These are phyloP conservation scores for Pavo muticus DNA, from an alignment of 2,113 vertebrate species.

Conservation along the genomic window DNA sequence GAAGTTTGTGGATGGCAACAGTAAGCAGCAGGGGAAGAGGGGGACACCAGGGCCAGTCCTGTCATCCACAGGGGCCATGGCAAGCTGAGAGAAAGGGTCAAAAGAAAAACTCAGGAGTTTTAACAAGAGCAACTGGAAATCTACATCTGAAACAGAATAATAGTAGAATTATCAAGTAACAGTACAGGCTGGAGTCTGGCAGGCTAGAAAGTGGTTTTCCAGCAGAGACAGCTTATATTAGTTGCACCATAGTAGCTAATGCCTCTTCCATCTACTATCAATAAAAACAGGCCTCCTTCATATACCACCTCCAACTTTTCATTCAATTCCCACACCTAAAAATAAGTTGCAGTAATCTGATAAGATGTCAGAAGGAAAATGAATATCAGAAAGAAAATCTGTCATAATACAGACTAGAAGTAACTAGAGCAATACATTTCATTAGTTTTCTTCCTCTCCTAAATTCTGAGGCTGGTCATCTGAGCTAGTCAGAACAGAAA, in stretches of 20 bases:
- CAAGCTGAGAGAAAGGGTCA: neutral
- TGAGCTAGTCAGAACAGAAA: neutral
- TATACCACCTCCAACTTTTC: neutral
- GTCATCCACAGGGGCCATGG: neutral
- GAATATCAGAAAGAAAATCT: conserved; percentile 51
- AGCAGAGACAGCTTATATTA: neutral
- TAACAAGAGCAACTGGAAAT: neutral
- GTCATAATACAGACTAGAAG: conserved; percentile 39
- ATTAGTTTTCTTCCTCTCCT: neutral
- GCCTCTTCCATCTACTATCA: neutral
- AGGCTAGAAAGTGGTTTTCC: neutral
- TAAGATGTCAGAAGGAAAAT: conserved; percentile 49
- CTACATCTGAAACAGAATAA: neutral
- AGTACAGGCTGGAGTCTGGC: neutral
- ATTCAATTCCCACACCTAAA: conserved; percentile 36
- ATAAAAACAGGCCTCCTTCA: neutral
- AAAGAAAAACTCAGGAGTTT: neutral
- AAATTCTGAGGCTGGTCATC: neutral
- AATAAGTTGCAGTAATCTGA: conserved; percentile 55
- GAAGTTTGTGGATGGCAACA: neutral
- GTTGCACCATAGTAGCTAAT: neutral
- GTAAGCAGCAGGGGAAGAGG: neutral
- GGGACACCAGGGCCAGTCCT: neutral
- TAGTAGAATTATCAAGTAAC: neutral
- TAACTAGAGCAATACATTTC: neutral